Evolutionary conservation across 2,888 invertebrate genomes (phyloP), one percentile per base, ranked within the genome.

Genomic region (Meteorus cinctellus): DNA sequence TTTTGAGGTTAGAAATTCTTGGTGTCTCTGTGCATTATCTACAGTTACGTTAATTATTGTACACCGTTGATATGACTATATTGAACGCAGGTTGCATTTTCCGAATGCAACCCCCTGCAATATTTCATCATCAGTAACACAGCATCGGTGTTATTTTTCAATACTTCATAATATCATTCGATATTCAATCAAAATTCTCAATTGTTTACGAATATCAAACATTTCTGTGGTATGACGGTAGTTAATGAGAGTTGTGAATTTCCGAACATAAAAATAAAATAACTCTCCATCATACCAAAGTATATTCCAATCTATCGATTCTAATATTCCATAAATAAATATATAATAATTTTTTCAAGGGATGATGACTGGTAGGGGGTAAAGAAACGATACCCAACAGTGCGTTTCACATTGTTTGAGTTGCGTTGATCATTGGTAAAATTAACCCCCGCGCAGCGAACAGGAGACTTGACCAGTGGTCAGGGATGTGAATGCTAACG

Each of bases 1-100:
- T 70, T 75, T 75, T 60, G 70, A 63, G 70, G 75, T 69, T 51
- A 75, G 63, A 75, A 62, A 75, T 75, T 75, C 75, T 34, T 51
- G 51, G n/a, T 48, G 48, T 55, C 19, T 55, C 55, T 6, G 55
- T 69, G 19, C 24, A 55, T 12, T 31, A 12, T 34, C 8, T 12
- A 34, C 29, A 55, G 55, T 19, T 19, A 55, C 27, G n/a, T 48
- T 67, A 65, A 65, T 19, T 65, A 67, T 48, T 29, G 45, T 48
- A 27, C 8, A 19, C 19, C 3, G 8, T 10, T 8, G 48, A 48
- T 34, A 34, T 59, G 19, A 69, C 55, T 48, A 16, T n/a, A 14
- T 14, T 6, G 16, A 19, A 51, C 4, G 16, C 51, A 4, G 10
- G 51, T 51, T 51, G 19, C 27, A 55, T 68, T 68, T 68, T 51